A percentile compares a stretch with the other conserved stretches of the same genome.
phyloP scores from a whole-genome alignment of 2,797 vertebrate genomes.

The Phoxinus dragarum region DNA sequence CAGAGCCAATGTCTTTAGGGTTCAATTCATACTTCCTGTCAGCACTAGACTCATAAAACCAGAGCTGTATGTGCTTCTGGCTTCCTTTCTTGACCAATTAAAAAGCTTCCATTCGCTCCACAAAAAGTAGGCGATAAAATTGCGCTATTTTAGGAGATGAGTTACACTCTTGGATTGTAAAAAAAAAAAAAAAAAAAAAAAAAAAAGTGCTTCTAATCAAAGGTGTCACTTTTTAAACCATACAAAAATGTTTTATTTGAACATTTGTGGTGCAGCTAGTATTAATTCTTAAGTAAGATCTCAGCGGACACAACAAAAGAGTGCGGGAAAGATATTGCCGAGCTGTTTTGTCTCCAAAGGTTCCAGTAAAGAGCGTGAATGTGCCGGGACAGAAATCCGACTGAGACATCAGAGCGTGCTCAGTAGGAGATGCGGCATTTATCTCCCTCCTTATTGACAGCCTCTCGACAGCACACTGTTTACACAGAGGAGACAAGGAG shows the following conservation, averaged over 20 bases:
- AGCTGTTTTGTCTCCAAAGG: slow-evolving; percentile 53
- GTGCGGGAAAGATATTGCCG: slow-evolving; percentile 18
- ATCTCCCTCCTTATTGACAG: slow-evolving; percentile 56
- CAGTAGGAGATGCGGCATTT: slow-evolving; percentile 52
- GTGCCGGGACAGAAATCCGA: slow-evolving; percentile 51
- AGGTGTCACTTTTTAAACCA: slow-evolving; percentile 8
- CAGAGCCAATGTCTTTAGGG: slow-evolving; percentile 61
- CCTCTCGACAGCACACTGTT: slow-evolving; percentile 50
- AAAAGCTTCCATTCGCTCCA: slow-evolving; percentile 22
- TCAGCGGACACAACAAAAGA: slow-evolving; percentile 8
- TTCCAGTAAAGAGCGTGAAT: slow-evolving; percentile 50
- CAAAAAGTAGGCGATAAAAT: slow-evolving; percentile 2
- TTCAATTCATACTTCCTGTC: slow-evolving; percentile 69
- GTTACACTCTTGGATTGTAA: background rate
- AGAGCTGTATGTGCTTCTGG: slow-evolving; percentile 51
- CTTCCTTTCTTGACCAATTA: slow-evolving; percentile 49
- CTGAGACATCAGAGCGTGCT: slow-evolving; percentile 56
- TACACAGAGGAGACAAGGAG: slow-evolving; percentile 54
- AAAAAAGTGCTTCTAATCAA: background rate
- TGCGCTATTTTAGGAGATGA: slow-evolving; percentile 30
- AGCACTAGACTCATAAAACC: slow-evolving; percentile 67
- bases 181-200: slow-evolving; percentile 9
- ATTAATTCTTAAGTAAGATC: slow-evolving; percentile 11
- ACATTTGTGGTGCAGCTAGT: background rate
- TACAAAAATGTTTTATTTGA: background rate